Conservation (phyloP, 2,113 vertebrate species). For the Lepus americanus region DNA sequence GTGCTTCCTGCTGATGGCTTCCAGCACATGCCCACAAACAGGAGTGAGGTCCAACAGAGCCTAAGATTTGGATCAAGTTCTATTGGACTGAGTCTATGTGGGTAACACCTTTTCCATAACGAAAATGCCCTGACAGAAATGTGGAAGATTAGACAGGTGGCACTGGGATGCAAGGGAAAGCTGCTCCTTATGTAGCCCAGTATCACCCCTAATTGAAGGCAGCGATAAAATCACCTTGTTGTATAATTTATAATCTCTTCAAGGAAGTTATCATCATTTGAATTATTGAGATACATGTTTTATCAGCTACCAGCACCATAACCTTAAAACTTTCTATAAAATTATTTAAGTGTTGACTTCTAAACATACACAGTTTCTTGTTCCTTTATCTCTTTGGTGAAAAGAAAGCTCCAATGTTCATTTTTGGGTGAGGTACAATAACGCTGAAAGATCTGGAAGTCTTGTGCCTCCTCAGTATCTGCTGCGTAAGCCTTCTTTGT, state of each 20-base stretch:
- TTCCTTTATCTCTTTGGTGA: neutral
- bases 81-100: no score
- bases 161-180: neutral
- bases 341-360: neutral
- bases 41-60: neutral
- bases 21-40: neutral
- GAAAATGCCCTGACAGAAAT: neutral
- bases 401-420: neutral
- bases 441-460: fast-evolving
- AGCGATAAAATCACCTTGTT: neutral
- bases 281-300: no score
- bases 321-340: neutral
- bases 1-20: neutral
- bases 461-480: fast-evolving
- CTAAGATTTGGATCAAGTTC: neutral
- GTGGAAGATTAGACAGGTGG: neutral
- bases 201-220: neutral
- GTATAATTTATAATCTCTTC: neutral
- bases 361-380: neutral
- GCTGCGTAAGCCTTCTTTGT: neutral
- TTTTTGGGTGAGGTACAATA: neutral
- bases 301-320: neutral
- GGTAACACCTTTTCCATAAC: neutral
- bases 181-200: neutral
- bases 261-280: no score